Evolutionary conservation across 2,797 vertebrate species (phyloP), one percentile per base, ranked within the genome.

Genomic region (Australoheros facetus): DNA sequence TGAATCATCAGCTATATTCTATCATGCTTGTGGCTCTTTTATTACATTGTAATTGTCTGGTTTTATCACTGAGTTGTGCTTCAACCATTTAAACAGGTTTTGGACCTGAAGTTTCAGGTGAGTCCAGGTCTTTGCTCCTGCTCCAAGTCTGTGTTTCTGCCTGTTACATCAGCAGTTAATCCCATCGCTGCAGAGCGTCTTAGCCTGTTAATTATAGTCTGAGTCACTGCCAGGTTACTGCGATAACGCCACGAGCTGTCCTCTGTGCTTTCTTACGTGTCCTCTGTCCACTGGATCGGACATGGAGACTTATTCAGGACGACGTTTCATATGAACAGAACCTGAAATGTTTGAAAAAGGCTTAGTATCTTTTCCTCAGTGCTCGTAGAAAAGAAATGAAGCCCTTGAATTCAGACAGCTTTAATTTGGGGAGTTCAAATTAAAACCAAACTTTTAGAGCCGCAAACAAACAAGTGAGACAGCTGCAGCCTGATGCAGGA

Each of bases 101-200:
- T 48, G 14, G 5, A 48, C 4, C 16, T 48, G 45, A 6, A 48
- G 45, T 5, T 48, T 48, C 23, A 66, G 42, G 42, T 59, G 13
- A 1, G 34, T 54, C 54, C 57, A 59, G 57, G 19, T 53, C 30
- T 16, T 21, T 21, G 0, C 60, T 56, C 48, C 9, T 21, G 21
- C 23, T 77, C 3, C 45, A 48, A 57, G 26, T 26, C 56, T 56
- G 14, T 51, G 79, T 70, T 75, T 79, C 77, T 77, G 59, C 7
- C 19, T 4, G 75, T 91, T 89, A 87, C 58, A 78, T 86, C 87
- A 94, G 3, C n/a, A 59, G 82, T 14, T 94, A 77, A 93, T 93
- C 85, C 14, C 76, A 5, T 42, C 14, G 7, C 48, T 69, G 64
- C 73, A 53, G 56, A 57, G 69, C 42, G 30, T 69, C 71, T 90